Conservation (phyloP, 2,888 invertebrate species). For the Imbricaverruca yamaguchii region DNA sequence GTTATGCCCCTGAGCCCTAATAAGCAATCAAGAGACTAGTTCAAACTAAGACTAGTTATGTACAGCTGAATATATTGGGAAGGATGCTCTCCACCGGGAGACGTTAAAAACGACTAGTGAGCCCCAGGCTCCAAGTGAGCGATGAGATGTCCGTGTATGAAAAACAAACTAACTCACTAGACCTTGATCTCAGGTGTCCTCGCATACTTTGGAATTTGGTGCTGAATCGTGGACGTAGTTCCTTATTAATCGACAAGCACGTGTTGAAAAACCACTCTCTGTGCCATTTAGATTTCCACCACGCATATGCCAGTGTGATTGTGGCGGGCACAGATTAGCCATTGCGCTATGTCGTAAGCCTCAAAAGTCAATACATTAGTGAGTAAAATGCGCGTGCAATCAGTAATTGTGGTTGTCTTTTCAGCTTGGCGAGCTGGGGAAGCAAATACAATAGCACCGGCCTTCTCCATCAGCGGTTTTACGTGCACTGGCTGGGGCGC, state of each 20-base stretch:
- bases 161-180: too few relatives aligned
- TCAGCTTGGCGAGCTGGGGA: background rate
- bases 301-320: background rate
- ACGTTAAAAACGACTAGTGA: too few relatives aligned
- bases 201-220: too few relatives aligned
- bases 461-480: too few relatives aligned
- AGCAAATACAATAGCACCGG: background rate
- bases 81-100: background rate
- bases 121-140: too few relatives aligned
- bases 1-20: too few relatives aligned
- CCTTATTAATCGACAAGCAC: background rate
- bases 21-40: background rate
- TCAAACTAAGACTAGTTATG: too few relatives aligned
- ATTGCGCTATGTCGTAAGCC: background rate
- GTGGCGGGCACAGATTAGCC: background rate
- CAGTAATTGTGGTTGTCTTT: background rate
- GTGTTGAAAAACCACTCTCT: background rate
- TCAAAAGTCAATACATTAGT: background rate
- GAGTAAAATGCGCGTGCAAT: background rate
- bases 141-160: too few relatives aligned
- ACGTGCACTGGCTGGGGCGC: too few relatives aligned
- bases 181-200: too few relatives aligned
- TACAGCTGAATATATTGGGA: background rate
- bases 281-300: background rate
- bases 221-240: background rate